These are phyloP conservation scores for Apamea crenata DNA, from an alignment of 2,888 invertebrate species.

Conservation along the genomic window DNA sequence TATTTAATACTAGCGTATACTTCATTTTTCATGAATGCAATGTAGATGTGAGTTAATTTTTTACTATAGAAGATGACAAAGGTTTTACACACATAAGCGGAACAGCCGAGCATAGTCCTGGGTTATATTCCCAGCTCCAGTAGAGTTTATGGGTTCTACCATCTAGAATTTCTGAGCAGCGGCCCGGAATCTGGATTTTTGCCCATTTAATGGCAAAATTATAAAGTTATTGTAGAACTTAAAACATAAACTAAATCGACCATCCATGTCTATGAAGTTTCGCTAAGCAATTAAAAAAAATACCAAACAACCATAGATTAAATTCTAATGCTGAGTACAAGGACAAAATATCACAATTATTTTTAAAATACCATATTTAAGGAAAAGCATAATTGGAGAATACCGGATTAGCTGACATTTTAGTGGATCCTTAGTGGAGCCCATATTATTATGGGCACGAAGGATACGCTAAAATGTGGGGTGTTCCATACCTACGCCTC, in stretches of 20 bases:
- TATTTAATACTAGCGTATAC: slow-evolving; percentile 19
- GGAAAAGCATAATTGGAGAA: neutral
- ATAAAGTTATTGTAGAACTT: neutral
- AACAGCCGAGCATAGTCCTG: neutral
- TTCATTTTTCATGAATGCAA: slow-evolving; percentile 2
- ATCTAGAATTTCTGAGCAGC: neutral
- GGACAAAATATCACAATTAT: neutral
- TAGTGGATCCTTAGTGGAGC: too few relatives aligned
- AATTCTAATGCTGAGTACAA: neutral
- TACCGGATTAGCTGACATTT: too few relatives aligned
- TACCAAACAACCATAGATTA: neutral
- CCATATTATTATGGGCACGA: neutral
- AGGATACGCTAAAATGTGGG: neutral
- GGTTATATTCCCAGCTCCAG: neutral
- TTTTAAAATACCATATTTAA: neutral
- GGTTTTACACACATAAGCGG: neutral
- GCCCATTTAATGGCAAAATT: neutral
- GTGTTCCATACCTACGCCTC: neutral
- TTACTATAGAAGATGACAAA: neutral
- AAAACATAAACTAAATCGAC: neutral
- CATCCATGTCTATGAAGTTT: neutral
- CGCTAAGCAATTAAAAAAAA: neutral
- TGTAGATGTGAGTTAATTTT: neutral
- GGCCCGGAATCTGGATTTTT: neutral
- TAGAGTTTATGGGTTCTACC: neutral